Evolutionary conservation across 2,888 invertebrate genomes (phyloP).

Genomic region (Sminthurinus aureus): DNA sequence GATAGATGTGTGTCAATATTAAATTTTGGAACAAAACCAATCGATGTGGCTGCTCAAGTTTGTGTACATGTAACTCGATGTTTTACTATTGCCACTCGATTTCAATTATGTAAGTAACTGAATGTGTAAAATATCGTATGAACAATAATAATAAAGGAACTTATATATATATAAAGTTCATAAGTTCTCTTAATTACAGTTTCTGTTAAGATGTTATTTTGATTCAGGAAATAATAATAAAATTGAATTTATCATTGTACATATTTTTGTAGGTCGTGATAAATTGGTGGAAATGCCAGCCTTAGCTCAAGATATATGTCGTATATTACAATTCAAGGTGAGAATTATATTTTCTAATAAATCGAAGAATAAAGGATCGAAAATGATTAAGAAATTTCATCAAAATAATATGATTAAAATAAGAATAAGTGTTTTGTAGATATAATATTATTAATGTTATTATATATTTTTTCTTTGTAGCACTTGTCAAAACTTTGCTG

Average conservation of each 20-base stretch:
- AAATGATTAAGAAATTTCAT: background rate
- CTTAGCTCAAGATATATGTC: conserved; percentile 84
- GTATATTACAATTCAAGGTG: conserved; percentile 86
- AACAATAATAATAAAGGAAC: no score
- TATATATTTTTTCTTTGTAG: background rate
- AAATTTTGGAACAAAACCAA: conserved; percentile 76
- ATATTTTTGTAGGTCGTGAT: conserved; percentile 74
- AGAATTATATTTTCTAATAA: conserved; percentile 36
- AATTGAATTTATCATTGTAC: no score
- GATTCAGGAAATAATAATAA: no score
- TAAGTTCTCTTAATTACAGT: no score
- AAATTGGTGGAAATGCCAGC: conserved; percentile 87
- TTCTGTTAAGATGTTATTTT: no score
- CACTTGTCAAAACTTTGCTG: conserved; percentile 78
- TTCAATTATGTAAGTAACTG: conserved; percentile 74
- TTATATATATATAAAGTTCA: no score
- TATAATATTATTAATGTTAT: no score
- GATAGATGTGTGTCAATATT: conserved; percentile 93
- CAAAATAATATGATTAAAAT: background rate
- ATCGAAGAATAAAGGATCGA: background rate
- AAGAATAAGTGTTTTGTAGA: no score
- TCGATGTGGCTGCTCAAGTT: conserved; percentile 86
- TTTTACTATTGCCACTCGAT: conserved; percentile 94
- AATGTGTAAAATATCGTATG: no score
- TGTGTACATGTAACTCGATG: conserved; percentile 91